Evolutionary conservation across 1,140 invertebrate genomes (phyloP), one percentile per base, ranked within the genome.

Genomic region (Hyposmocoma kahamanoa): DNA sequence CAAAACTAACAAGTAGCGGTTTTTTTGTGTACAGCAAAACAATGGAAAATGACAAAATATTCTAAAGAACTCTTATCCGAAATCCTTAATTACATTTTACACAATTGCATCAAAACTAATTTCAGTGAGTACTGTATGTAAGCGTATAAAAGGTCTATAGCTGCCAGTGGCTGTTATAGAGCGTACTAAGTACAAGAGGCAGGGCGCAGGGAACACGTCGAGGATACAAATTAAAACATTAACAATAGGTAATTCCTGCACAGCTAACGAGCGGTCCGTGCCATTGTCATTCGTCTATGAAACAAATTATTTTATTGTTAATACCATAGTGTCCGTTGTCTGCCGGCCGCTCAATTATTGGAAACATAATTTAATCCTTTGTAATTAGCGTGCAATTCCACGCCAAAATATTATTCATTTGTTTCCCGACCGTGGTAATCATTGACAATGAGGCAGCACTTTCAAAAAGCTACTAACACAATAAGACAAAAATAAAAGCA

Each of bases 211-310:
- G 49, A 52, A 50, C 45, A 53, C n/a, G n/a, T n/a, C 47, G 50
- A 57, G 66, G 67, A 78, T 67, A 74, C 71, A 79, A 84, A 81
- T 84, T 82, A 82, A 79, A 78, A 81, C 70, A 80, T 80, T 80
- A 78, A 84, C 76, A 80, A 80, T 80, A 80, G 74, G 74, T 75
- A 79, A 80, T 80, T 77, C 70, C 62, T 62, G 61, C 54, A 62
- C 51, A 62, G 63, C 67, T 79, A 79, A 82, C 74, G 70, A 77
- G 74, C 71, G 67, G 62, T 63, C 59, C 68, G 62, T 60, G 52
- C 68, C 65, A 76, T 80, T 82, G 73, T 70, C 61, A 62, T 56
- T 61, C 62, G 66, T 56, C 65, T 75, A 71, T 72, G 62, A 75
- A 74, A 76, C 64, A 67, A 65, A 84, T 81, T 74, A 78, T 76